Percentiles rank a stretch among this genome's conserved stretches.
phyloP scores from a whole-genome alignment of 2,888 invertebrate species.

The Sphaerophoria rueppellii region DNA sequence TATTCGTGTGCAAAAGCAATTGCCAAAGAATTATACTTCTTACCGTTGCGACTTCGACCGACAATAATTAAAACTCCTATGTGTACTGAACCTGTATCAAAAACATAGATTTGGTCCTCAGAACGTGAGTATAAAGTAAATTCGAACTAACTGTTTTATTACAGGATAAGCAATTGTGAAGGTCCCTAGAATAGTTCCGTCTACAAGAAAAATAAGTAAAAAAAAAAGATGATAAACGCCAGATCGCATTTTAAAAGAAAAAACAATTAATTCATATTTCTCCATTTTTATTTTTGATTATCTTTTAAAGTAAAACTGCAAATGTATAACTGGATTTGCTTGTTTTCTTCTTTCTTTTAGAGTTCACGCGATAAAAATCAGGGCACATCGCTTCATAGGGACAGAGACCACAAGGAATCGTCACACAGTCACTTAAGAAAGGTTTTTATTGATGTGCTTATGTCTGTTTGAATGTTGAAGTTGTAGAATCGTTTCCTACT shows the following conservation, averaged over 20 bases:
- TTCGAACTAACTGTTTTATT: slow-evolving; percentile 70
- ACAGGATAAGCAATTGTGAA: slow-evolving; percentile 47
- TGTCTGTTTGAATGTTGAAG: too few species aligned
- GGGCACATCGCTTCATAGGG: slow-evolving; percentile 37
- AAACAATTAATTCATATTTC: background rate
- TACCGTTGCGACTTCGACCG: slow-evolving; percentile 60
- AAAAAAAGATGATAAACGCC: slow-evolving; percentile 27
- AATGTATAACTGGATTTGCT: background rate
- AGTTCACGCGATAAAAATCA: slow-evolving; percentile 35
- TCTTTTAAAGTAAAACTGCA: background rate
- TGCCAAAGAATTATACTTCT: slow-evolving; percentile 71
- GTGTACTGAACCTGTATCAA: slow-evolving; percentile 64
- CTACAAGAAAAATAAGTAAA: slow-evolving; percentile 11
- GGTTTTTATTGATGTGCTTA: slow-evolving; percentile 12
- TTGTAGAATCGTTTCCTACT: too few species aligned
- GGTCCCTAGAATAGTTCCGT: background rate
- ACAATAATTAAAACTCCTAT: slow-evolving; percentile 58
- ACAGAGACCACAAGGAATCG: slow-evolving; percentile 42
- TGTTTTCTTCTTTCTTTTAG: slow-evolving; percentile 52
- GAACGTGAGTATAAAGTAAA: slow-evolving; percentile 72
- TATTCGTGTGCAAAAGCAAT: slow-evolving; percentile 66
- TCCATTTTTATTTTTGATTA: background rate
- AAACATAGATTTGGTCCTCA: slow-evolving; percentile 48
- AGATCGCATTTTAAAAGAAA: slow-evolving; percentile 8
- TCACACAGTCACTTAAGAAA: slow-evolving; percentile 35